Conservation (phyloP, 2,113 vertebrate species). For the Cochlearius cochlearius region DNA sequence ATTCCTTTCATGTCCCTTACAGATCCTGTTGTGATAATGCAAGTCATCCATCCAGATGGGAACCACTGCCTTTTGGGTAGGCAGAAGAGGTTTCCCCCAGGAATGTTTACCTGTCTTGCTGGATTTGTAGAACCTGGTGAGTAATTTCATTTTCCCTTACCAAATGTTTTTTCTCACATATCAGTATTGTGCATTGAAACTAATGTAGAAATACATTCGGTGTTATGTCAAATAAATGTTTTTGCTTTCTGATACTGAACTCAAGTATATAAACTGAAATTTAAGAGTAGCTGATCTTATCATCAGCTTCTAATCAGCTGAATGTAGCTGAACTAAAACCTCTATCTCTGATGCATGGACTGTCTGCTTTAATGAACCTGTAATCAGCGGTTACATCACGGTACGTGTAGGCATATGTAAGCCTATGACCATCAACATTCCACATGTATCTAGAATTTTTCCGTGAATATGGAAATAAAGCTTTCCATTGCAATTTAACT, state of each 20-base stretch:
- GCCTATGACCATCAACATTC: background rate
- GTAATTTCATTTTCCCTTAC: background rate
- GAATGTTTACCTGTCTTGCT: constrained; percentile 93
- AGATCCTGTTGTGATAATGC: constrained; percentile 98
- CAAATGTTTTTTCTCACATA: background rate
- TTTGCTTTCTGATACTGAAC: background rate
- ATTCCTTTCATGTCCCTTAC: background rate
- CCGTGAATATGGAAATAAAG: background rate
- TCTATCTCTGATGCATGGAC: background rate
- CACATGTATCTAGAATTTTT: background rate
- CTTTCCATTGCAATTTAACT: background rate
- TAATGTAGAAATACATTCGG: background rate
- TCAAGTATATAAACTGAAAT: background rate
- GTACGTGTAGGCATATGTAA: background rate
- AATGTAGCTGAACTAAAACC: background rate
- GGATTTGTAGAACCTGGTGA: constrained; percentile 95
- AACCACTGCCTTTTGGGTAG: constrained; percentile 91
- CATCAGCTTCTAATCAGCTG: background rate
- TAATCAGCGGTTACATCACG: background rate
- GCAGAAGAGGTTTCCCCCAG: constrained; percentile 85
- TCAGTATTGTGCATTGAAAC: background rate
- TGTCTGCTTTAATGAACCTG: background rate
- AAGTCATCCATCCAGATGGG: constrained; percentile 92
- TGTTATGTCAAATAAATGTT: background rate
- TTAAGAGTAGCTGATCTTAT: background rate